phyloP scores from a whole-genome alignment of 2,797 vertebrate genomes.

The Melanotaenia parkinsoni region DNA sequence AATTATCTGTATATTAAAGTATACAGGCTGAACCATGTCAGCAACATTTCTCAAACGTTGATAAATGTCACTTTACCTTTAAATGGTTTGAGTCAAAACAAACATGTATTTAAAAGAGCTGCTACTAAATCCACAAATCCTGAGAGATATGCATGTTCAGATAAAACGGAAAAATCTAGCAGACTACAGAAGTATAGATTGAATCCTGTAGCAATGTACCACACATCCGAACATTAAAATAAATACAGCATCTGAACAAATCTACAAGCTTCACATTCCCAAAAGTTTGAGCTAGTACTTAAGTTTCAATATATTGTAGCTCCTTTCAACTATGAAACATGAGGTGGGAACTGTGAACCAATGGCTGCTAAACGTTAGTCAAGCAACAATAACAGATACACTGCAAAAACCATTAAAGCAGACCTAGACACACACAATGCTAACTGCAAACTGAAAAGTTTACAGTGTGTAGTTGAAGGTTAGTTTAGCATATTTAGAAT shows the following conservation, averaged over 20 bases:
- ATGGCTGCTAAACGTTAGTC: background rate
- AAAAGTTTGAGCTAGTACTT: background rate
- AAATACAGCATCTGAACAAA: background rate
- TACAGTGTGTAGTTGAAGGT: background rate
- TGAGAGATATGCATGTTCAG: too few relatives aligned
- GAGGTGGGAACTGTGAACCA: background rate
- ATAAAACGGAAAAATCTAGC: too few relatives aligned
- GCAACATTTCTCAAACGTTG: slow-evolving; percentile 4
- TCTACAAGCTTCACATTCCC: background rate
- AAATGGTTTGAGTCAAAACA: too few relatives aligned
- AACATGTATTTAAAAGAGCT: too few relatives aligned
- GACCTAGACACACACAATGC: too few relatives aligned
- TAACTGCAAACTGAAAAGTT: background rate
- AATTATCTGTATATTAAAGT: slow-evolving; percentile 1
- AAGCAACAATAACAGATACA: background rate
- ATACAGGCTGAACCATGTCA: background rate
- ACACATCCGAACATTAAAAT: background rate
- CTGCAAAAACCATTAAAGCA: background rate
- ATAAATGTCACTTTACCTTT: background rate
- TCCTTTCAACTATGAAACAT: background rate
- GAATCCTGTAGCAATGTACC: too few relatives aligned
- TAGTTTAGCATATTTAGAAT: background rate
- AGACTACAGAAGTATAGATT: too few relatives aligned
- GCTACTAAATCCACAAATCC: too few relatives aligned
- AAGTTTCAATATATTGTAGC: background rate